Evolutionary conservation across 2,888 invertebrate species (phyloP).

Genomic region (Limenitis camilla): DNA sequence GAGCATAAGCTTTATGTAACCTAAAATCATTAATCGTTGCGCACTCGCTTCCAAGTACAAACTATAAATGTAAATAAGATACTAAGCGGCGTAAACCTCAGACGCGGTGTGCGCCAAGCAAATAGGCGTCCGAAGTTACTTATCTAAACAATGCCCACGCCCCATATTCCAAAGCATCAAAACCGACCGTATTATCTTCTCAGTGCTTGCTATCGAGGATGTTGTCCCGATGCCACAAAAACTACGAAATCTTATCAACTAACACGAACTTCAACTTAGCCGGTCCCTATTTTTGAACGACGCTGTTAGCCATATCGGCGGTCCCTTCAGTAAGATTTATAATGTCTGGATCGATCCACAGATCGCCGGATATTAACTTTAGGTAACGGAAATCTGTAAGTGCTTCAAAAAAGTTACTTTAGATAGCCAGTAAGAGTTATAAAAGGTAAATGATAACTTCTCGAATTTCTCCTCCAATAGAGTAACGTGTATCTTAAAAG

Average conservation of each 20-base stretch:
- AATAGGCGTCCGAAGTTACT: conserved; percentile 44
- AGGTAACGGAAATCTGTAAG: conserved; percentile 59
- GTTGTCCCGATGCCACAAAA: conserved; percentile 62
- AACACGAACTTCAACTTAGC: conserved; percentile 70
- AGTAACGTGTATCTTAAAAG: conserved; percentile 30
- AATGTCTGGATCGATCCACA: conserved; percentile 58
- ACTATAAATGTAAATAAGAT: conserved; percentile 24
- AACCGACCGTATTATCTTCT: conserved; percentile 62
- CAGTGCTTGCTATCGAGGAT: conserved; percentile 53
- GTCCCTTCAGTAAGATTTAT: conserved; percentile 59
- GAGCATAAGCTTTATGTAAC: conserved; percentile 53
- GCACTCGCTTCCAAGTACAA: conserved; percentile 18
- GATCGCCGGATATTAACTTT: conserved; percentile 62
- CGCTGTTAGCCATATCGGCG: conserved; percentile 67
- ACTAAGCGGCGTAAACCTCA: conserved; percentile 33
- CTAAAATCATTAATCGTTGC: conserved; percentile 44
- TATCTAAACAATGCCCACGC: conserved; percentile 57
- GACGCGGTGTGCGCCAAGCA: conserved; percentile 46
- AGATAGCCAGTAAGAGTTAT: conserved; percentile 39
- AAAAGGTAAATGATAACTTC: conserved; percentile 5
- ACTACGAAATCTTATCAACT: conserved; percentile 64
- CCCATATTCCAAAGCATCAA: conserved; percentile 46
- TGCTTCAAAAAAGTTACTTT: conserved; percentile 49
- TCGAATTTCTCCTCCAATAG: conserved; percentile 11
- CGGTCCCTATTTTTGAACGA: conserved; percentile 61